phyloP scores from a whole-genome alignment of 2,113 vertebrate genomes.

The Dolichotis patagonum region DNA sequence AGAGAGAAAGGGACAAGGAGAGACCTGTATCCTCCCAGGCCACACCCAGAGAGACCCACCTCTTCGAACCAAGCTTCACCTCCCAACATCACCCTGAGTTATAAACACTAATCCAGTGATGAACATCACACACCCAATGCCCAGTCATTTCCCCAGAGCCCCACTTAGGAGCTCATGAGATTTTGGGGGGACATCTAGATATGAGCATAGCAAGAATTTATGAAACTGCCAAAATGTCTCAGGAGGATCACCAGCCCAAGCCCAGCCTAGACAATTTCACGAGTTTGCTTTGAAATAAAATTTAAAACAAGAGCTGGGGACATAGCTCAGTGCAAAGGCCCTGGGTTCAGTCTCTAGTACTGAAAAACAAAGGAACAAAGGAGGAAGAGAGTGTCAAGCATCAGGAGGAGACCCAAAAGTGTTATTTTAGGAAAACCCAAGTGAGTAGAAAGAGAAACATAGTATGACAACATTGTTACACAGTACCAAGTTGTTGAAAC shows the following conservation, averaged over 20 bases:
- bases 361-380: neutral
- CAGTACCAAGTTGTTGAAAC: too few species aligned
- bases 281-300: neutral
- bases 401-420: neutral
- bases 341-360: neutral
- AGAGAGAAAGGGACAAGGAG: neutral
- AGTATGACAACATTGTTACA: too few species aligned
- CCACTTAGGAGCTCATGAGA: neutral
- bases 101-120: neutral
- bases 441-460: neutral
- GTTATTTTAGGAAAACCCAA: neutral
- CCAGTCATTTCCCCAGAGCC: neutral
- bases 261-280: neutral
- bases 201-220: neutral
- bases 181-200: neutral
- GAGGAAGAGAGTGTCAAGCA: neutral
- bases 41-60: neutral
- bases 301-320: neutral
- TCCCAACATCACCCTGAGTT: neutral
- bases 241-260: neutral
- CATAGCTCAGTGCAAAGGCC: neutral
- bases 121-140: neutral
- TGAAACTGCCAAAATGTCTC: fast-evolving
- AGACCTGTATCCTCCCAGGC: neutral
- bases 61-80: neutral